Conservation (phyloP, 2,797 vertebrate species). For the Kryptopterus vitreolus region DNA sequence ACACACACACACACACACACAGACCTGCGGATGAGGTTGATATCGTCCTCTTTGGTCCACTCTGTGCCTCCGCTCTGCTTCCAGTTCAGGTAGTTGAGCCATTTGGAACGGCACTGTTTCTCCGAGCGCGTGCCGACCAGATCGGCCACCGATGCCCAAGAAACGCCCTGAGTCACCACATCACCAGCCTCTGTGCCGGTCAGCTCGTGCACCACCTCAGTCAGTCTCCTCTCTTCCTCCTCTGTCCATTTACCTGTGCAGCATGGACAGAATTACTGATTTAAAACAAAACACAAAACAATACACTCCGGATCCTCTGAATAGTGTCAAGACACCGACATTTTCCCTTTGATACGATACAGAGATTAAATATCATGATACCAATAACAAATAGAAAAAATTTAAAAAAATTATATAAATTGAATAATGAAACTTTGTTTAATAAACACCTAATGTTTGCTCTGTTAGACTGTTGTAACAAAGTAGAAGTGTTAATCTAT, state of each 20-base stretch:
- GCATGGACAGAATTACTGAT: background rate
- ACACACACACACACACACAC: background rate
- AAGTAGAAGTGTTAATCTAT: no score
- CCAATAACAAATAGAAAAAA: no score
- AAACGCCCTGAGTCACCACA: constrained; percentile 94
- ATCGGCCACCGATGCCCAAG: constrained; percentile 94
- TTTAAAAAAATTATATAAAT: no score
- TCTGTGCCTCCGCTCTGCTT: constrained; percentile 98
- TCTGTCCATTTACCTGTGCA: constrained; percentile 95
- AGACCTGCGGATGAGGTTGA: constrained; percentile 82
- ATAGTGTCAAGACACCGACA: no score
- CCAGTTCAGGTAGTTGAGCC: constrained; percentile 99
- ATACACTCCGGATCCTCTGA: background rate
- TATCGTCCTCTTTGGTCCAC: constrained; percentile 98
- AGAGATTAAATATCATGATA: no score
- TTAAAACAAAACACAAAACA: background rate
- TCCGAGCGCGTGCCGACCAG: constrained; percentile 93
- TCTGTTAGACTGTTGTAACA: no score
- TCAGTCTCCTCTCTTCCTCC: constrained; percentile 90
- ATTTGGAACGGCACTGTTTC: constrained; percentile 98
- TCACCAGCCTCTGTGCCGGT: constrained; percentile 91
- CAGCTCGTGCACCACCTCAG: constrained; percentile 94
- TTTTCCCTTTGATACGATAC: no score
- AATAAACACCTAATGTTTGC: no score
- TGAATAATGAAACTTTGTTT: no score